Conservation (phyloP, 2,888 invertebrate species). For the Nezara viridula region DNA sequence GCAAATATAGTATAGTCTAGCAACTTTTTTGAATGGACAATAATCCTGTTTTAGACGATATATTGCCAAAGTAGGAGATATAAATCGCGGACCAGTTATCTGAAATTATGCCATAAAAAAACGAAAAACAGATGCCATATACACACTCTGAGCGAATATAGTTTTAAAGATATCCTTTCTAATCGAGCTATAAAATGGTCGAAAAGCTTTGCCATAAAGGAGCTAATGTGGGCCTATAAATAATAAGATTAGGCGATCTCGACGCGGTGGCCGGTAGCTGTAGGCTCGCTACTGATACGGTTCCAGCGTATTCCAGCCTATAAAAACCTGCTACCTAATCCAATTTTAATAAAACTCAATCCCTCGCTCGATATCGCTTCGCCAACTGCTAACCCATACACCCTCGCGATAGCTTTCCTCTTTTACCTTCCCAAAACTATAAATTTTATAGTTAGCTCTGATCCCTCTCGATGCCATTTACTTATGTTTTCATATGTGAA, state of each 20-base stretch:
- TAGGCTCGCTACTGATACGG: background rate
- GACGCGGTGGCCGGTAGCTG: background rate
- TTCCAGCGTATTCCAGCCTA: background rate
- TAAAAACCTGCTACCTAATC: conserved; percentile 17
- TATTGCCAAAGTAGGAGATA: background rate
- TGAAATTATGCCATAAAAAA: conserved; percentile 3
- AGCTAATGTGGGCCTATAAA: background rate
- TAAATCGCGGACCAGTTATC: background rate
- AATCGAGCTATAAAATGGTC: background rate
- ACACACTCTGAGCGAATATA: background rate
- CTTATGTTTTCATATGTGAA: too few relatives aligned
- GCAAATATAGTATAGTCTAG: too few relatives aligned
- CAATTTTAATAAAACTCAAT: conserved; percentile 16
- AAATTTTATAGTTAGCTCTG: background rate
- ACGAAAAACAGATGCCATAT: background rate
- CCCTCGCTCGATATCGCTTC: background rate
- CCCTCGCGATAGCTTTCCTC: background rate
- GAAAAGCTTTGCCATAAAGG: background rate
- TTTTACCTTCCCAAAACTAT: background rate
- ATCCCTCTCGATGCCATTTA: too few relatives aligned
- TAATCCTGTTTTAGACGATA: background rate
- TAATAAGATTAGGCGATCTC: background rate
- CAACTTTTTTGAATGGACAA: background rate
- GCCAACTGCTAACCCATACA: background rate
- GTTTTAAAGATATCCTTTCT: conserved; percentile 10